Conservation (phyloP, 2,797 vertebrate genomes). For the Tiaroga cobitis region DNA sequence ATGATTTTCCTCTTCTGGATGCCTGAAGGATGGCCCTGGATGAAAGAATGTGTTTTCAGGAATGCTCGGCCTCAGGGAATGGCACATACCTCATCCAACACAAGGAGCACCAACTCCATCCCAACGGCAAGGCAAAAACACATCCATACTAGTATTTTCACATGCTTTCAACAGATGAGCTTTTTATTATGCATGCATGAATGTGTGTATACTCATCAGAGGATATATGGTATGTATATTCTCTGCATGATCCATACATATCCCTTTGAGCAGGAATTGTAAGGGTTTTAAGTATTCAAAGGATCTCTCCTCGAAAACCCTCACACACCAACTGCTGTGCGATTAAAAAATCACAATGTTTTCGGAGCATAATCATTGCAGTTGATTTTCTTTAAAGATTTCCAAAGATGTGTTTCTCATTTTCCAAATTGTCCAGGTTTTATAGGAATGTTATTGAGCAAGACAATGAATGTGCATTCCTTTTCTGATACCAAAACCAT, state of each 20-base stretch:
- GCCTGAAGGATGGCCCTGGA: conserved; percentile 56
- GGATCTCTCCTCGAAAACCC: not conserved
- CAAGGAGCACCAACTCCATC: conserved; percentile 42
- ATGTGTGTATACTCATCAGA: conserved; percentile 26
- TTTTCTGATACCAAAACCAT: conserved; percentile 10
- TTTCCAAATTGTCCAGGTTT: not conserved
- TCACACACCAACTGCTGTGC: not conserved
- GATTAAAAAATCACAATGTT: not conserved
- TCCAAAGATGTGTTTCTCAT: not conserved
- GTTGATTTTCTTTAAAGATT: not conserved
- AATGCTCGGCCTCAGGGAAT: conserved; percentile 41
- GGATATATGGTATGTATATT: conserved; percentile 25
- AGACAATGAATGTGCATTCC: conserved; percentile 14
- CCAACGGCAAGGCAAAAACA: conserved; percentile 58
- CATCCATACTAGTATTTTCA: conserved; percentile 56
- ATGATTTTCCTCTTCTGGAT: conserved; percentile 40
- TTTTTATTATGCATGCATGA: conserved; percentile 38
- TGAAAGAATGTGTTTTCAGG: conserved; percentile 54
- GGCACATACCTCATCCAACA: conserved; percentile 53
- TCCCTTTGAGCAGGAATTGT: conserved; percentile 12
- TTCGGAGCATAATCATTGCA: not conserved
- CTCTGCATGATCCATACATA: conserved; percentile 34
- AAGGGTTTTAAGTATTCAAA: conserved; percentile 26
- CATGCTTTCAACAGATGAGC: conserved; percentile 22
- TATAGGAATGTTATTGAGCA: not conserved